phyloP scores from a whole-genome alignment of 2,797 vertebrate species.

The Odontamblyopus lacepedii region DNA sequence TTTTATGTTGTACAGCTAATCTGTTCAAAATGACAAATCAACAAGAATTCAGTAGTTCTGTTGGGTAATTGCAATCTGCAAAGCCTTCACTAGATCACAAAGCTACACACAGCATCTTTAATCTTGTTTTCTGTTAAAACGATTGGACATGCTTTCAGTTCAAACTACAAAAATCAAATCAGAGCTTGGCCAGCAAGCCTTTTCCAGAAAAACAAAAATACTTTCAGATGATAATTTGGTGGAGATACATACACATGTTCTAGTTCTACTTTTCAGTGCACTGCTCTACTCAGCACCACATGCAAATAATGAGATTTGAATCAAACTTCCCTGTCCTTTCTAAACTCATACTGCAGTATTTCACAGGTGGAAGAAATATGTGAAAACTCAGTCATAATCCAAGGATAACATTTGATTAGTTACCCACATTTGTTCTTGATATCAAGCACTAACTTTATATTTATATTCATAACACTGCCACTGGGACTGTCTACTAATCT shows the following conservation, averaged over 20 bases:
- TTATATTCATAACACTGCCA: slow-evolving; percentile 44
- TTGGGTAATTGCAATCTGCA: background rate
- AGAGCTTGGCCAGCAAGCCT: slow-evolving; percentile 68
- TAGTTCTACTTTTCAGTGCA: slow-evolving; percentile 8
- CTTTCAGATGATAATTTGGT: slow-evolving; percentile 19
- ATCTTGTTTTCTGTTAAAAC: slow-evolving; percentile 6
- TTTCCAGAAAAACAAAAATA: slow-evolving; percentile 11
- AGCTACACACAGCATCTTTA: slow-evolving; percentile 12
- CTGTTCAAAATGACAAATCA: background rate
- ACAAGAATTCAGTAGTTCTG: background rate
- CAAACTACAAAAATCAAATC: slow-evolving; percentile 11
- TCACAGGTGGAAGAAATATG: background rate
- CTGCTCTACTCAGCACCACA: slow-evolving; percentile 9
- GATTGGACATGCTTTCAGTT: background rate
- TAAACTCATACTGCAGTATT: background rate
- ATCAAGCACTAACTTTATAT: slow-evolving; percentile 18
- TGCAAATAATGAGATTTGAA: slow-evolving; percentile 6
- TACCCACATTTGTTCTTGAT: slow-evolving; percentile 11
- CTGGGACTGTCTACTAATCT: slow-evolving; percentile 23
- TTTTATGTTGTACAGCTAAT: background rate
- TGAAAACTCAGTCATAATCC: slow-evolving; percentile 4
- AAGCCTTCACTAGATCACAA: background rate
- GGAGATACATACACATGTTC: slow-evolving; percentile 14
- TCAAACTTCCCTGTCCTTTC: background rate
- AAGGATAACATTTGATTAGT: slow-evolving; percentile 18